Evolutionary conservation across 2,113 vertebrate genomes (phyloP), one percentile per base, ranked within the genome.

Genomic region (Loxodonta africana): DNA sequence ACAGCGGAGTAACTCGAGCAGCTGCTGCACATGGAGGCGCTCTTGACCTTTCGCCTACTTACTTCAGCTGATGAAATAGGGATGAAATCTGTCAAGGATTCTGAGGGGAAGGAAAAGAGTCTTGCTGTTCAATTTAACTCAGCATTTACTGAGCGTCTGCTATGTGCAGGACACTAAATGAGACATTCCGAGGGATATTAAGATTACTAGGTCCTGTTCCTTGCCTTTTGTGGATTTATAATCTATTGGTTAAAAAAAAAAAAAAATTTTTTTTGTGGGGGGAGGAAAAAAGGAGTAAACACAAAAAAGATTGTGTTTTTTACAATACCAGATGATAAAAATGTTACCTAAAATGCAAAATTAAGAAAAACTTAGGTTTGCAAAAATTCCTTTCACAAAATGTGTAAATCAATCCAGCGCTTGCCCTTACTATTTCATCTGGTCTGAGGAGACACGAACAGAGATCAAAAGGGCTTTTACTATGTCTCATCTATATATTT

Each of bases 31-130:
- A 74, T 1, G 8, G 76, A 95, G 89, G 90, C 93, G 74, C 93
- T 94, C 23, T 12, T 96, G 92, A 98, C 95, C 93, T 97, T 98
- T 98, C 60, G 73, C 98, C 97, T 97, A 97, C 88, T 98, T 98
- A 86, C 81, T 77, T 97, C 94, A 93, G 33, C 26, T 51, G 51
- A 63, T 92, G 63, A 94, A 95, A 80, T 11, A 2, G 23, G 51
- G 23, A 80, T 90, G 41, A 78, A 77, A 67, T 89, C 67, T 91
- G 3, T 67, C 18, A 88, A 11, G 88, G 78, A 57, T 63, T 33
- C 41, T 18, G 15, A 90, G 51, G 74, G 11, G 90, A 65, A 26
- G 46, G 21, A 28, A 84, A 82, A 51, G 57, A 74, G 57, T 88
- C 18, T 18, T 92, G 53, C 57, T 88, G 33, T 65, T 96, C 69